Percentiles rank a stretch among this genome's conserved stretches.
phyloP scores from a whole-genome alignment of 2,797 vertebrate genomes.

The Micromesistius poutassou region DNA sequence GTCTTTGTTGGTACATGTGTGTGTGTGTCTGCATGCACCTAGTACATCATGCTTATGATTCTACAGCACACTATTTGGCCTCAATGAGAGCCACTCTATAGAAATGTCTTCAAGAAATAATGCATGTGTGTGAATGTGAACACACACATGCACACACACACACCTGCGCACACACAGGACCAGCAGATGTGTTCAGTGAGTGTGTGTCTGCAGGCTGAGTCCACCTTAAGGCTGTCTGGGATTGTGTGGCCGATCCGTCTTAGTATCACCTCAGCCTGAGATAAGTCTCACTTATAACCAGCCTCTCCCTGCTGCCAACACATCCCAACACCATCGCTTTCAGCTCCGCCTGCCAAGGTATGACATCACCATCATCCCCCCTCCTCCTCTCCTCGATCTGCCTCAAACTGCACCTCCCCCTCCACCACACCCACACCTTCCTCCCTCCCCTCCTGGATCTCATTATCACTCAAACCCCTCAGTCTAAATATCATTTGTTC shows the following conservation, averaged over 20 bases:
- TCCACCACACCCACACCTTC: constrained; percentile 54
- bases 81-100: too few relatives aligned
- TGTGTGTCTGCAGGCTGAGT: constrained; percentile 27
- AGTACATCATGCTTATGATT: too few relatives aligned
- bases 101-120: too few relatives aligned
- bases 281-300: constrained; percentile 71
- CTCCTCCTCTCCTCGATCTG: constrained; percentile 52
- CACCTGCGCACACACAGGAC: neutral
- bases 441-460: constrained; percentile 49
- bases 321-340: constrained; percentile 66
- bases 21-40: neutral
- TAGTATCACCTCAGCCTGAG: constrained; percentile 55
- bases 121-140: neutral
- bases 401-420: constrained; percentile 59
- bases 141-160: neutral
- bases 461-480: neutral
- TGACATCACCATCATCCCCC: constrained; percentile 42
- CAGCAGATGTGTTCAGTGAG: neutral
- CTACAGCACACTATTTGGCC: too few relatives aligned
- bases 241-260: constrained; percentile 56
- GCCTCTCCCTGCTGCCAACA: constrained; percentile 56
- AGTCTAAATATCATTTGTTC: neutral
- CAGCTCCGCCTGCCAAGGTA: constrained; percentile 18
- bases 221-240: constrained; percentile 53
- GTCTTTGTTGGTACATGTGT: constrained; percentile 28